Percentiles rank a stretch among this genome's conserved stretches.
These are phyloP conservation scores for Danionella cerebrum DNA, from an alignment of 2,113 vertebrate species.

Conservation along the genomic window DNA sequence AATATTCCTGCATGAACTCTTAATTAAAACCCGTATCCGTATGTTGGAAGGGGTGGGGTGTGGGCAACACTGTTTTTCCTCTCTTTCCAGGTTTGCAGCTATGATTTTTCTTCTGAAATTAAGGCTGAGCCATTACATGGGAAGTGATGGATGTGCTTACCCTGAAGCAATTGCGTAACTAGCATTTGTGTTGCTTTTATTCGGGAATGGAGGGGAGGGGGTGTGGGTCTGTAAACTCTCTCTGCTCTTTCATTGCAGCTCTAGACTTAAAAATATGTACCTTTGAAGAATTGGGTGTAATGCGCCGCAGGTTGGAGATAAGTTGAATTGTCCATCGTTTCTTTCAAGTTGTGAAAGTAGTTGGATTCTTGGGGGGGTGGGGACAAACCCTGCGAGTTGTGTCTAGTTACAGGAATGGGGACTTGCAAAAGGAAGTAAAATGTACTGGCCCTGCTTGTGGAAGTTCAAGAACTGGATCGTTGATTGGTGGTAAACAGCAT, in stretches of 20 bases:
- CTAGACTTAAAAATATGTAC: background rate
- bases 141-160: conserved; percentile 43
- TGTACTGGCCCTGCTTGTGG: background rate
- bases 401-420: conserved; percentile 31
- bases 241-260: conserved; percentile 33
- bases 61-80: conserved; percentile 55
- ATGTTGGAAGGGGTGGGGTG: conserved; percentile 27
- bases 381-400: conserved; percentile 7
- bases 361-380: background rate
- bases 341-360: background rate
- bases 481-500: conserved; percentile 17
- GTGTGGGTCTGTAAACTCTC: conserved; percentile 48
- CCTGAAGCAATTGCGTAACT: conserved; percentile 17
- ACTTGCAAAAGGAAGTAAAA: background rate
- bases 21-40: conserved; percentile 43
- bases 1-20: conserved; percentile 66
- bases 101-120: conserved; percentile 44
- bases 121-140: conserved; percentile 41
- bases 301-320: conserved; percentile 11
- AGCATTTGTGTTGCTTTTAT: conserved; percentile 25
- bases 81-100: conserved; percentile 58
- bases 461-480: background rate
- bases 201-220: conserved; percentile 19
- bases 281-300: background rate
- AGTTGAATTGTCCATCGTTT: background rate